A percentile compares a stretch with the other conserved stretches of the same genome.
These are phyloP conservation scores for Amyelois transitella DNA, from an alignment of 1,140 invertebrate genomes.

Conservation along the genomic window DNA sequence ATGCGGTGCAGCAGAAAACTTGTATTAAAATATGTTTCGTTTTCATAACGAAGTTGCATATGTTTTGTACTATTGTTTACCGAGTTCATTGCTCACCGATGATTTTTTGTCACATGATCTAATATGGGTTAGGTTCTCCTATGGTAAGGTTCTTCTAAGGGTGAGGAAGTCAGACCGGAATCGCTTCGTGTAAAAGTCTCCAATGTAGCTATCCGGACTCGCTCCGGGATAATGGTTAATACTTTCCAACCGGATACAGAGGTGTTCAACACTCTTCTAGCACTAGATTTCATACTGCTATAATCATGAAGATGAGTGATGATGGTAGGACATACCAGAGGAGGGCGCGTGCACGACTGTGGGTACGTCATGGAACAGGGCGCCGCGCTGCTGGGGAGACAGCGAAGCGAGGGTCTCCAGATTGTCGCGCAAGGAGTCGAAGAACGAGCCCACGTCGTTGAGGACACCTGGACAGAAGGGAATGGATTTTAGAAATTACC, in stretches of 20 bases:
- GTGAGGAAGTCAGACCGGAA: no score
- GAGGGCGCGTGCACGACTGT: slow-evolving; percentile 41
- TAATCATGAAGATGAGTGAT: neutral
- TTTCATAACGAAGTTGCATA: neutral
- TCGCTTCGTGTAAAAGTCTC: no score
- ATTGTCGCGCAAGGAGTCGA: slow-evolving; percentile 55
- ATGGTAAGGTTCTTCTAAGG: no score
- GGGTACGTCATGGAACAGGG: slow-evolving; percentile 46
- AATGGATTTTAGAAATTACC: neutral
- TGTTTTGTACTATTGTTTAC: neutral
- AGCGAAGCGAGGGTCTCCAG: slow-evolving; percentile 49
- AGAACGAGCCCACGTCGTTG: slow-evolving; percentile 57
- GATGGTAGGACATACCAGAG: slow-evolving; percentile 26
- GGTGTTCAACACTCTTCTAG: no score
- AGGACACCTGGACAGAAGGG: slow-evolving; percentile 37
- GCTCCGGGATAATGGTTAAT: no score
- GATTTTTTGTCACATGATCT: no score
- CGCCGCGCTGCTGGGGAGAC: slow-evolving; percentile 47
- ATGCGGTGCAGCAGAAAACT: neutral
- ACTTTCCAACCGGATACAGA: no score
- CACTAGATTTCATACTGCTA: no score
- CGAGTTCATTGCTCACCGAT: no score
- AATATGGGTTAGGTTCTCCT: no score
- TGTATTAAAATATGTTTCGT: neutral
- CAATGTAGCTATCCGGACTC: no score